Base-by-base conservation (phyloP, 1,140 invertebrate genomes). In the Cataglyphis hispanica region DNA sequence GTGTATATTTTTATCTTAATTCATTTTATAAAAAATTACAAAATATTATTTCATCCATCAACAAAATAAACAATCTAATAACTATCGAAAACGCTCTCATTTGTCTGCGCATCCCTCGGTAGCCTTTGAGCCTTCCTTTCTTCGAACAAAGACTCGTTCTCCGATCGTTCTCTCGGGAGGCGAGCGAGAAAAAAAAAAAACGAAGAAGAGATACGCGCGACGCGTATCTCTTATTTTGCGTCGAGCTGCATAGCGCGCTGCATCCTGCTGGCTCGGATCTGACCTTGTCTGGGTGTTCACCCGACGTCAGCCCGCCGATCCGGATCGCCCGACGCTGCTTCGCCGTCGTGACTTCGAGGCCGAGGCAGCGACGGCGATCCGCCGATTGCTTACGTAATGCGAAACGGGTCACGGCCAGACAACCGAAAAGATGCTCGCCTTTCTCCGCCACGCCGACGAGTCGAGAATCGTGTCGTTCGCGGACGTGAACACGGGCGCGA, bases 391-490 rank as follows among this genome's bases (percentile, higher is more conserved):
- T 93, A 93, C 88, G 86, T 92, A 93, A 93, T 69, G 74, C 61
- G 84, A 93, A 93, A 50, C 92, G 61, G 92, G 92, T 93, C 92
- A 93, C 86, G 92, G 92, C 92, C 92, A 93, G 92, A 84, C 90
- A 93, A 75, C 89, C 89, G 81, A 89, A 93, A 93, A 92, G 53
- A 58, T 19, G 46, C 37, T 81, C 75, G 86, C 86, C 78, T 85
- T 87, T 87, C 89, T 75, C 85, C 72, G 76, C 27, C 77, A 13
- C 80, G 34, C 76, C 69, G 63, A 61, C 67, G 58, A 81, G 64
- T 83, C 70, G 58, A 37, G 25, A 81, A 70, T 81, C 25, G 69
- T 5, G 8, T 72, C 46, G 25, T 31, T 10, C n/a, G 53, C 27
- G 43, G n/a, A 43, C 10, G 27, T 3, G 31, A 31, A 31, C 16